Evolutionary conservation across 2,113 vertebrate species (phyloP).

Genomic region (Notarius lentiginosus): DNA sequence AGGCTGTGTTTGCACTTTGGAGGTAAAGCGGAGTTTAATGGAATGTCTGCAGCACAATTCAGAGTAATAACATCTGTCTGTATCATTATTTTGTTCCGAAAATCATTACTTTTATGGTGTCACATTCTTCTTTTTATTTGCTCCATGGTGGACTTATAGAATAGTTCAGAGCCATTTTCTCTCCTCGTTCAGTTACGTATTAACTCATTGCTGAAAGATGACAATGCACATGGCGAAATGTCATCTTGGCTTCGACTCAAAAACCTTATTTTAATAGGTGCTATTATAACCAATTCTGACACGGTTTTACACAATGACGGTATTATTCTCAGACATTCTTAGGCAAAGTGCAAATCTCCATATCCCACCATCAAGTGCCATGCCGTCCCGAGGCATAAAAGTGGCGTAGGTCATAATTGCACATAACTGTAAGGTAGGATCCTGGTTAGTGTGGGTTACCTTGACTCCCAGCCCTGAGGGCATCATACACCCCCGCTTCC

Average conservation of each 20-base stretch:
- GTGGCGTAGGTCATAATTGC: background rate
- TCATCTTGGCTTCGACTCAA: conserved; percentile 32
- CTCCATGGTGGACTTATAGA: conserved; percentile 45
- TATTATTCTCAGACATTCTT: background rate
- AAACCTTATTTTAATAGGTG: conserved; percentile 31
- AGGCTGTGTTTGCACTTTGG: conserved; percentile 47
- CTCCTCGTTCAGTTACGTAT: conserved; percentile 8
- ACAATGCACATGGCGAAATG: conserved; percentile 19
- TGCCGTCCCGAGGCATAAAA: background rate
- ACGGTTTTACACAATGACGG: conserved; percentile 8
- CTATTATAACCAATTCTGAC: conserved; percentile 29
- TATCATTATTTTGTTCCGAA: conserved; percentile 64
- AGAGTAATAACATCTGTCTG: conserved; percentile 51
- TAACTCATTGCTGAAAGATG: conserved; percentile 20
- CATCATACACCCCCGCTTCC: conserved; percentile 24
- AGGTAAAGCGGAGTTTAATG: conserved; percentile 57
- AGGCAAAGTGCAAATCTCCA: background rate
- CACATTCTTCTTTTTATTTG: conserved; percentile 60
- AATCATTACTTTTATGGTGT: conserved; percentile 63
- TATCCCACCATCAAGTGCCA: background rate
- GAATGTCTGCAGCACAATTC: conserved; percentile 59
- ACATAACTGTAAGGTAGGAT: conserved; percentile 2
- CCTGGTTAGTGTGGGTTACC: conserved; percentile 36
- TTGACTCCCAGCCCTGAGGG: conserved; percentile 45
- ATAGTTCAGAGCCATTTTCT: conserved; percentile 37